A percentile compares a stretch with the other conserved stretches of the same genome.
Conservation (phyloP, 2,888 invertebrate species). For the Nomada ruficornis region DNA sequence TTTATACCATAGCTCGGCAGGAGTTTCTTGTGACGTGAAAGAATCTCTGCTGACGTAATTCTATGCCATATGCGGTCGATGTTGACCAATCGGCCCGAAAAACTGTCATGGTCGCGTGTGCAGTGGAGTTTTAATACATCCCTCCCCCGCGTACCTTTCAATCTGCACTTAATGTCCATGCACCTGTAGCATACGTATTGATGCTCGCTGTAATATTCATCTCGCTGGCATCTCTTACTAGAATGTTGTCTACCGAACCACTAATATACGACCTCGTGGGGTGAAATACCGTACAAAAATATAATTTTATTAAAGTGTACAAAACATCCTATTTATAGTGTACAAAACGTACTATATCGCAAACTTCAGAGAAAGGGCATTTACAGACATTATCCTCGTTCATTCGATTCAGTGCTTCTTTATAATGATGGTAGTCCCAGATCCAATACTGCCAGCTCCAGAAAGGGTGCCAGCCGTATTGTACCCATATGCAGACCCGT, state of each 20-base stretch:
- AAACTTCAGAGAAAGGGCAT: too few species aligned
- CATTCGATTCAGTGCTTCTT: conserved; percentile 8
- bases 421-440: background rate
- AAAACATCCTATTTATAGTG: conserved; percentile 1
- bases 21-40: conserved; percentile 53
- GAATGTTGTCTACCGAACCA: too few species aligned
- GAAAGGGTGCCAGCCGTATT: background rate
- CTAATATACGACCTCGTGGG: background rate
- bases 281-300: conserved; percentile 16
- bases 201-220: background rate
- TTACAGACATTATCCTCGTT: background rate
- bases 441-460: background rate
- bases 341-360: too few species aligned
- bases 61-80: conserved; percentile 34
- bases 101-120: conserved; percentile 22
- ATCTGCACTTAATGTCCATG: background rate
- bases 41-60: conserved; percentile 68
- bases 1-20: conserved; percentile 46
- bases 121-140: conserved; percentile 11
- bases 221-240: too few species aligned
- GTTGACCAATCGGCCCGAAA: conserved; percentile 63
- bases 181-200: background rate
- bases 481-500: conserved; percentile 18
- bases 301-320: conserved; percentile 34
- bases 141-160: too few species aligned